Evolutionary conservation across 92 coral and sea anemone genomes (phyloP).

Genomic region (Paramuricea clavata): DNA sequence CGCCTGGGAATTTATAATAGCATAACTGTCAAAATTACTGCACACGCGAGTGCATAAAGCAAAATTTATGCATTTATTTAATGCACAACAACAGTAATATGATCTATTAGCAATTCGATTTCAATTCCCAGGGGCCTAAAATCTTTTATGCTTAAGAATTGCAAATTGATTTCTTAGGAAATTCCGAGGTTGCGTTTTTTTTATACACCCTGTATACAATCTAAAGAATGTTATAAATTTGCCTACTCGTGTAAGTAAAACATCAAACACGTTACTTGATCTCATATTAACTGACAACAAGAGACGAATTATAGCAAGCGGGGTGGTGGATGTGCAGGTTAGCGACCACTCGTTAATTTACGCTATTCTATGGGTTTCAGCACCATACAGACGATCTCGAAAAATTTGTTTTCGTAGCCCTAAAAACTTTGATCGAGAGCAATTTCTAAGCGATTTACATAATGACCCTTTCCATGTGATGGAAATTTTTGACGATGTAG

Average conservation of each 20-base stretch:
- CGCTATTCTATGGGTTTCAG: constrained; percentile 43
- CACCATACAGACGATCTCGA: constrained; percentile 52
- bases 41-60: too few species aligned
- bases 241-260: constrained; percentile 51
- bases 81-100: too few species aligned
- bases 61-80: too few species aligned
- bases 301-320: constrained; percentile 38
- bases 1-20: too few species aligned
- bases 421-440: constrained; percentile 39
- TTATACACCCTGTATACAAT: too few species aligned
- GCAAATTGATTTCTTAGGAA: too few species aligned
- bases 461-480: constrained; percentile 53
- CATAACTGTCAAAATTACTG: too few species aligned
- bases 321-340: constrained; percentile 55
- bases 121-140: too few species aligned
- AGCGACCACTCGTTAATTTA: constrained; percentile 63
- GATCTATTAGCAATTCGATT: too few species aligned
- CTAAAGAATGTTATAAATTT: constrained; percentile 44
- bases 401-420: constrained; percentile 50
- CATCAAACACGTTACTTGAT: constrained; percentile 52
- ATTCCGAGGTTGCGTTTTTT: too few species aligned
- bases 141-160: too few species aligned
- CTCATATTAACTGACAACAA: constrained; percentile 54
- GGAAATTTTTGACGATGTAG: constrained; percentile 68
- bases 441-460: constrained; percentile 42